These are phyloP conservation scores for Paragorgia papillata DNA, from an alignment of 92 coral and sea anemone species.

Conservation along the genomic window DNA sequence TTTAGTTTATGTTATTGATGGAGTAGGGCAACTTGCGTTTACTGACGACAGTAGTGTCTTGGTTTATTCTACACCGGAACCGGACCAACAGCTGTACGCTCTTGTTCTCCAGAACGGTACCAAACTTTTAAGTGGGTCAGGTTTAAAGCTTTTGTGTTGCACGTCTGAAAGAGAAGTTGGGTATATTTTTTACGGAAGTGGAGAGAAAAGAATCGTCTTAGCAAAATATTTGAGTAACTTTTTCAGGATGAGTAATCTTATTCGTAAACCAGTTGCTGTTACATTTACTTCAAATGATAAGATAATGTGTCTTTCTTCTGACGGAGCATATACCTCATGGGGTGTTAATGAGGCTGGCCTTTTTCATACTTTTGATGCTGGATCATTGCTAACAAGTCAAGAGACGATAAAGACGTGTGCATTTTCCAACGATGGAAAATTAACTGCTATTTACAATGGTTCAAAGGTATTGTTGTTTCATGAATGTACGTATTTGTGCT, in stretches of 20 bases:
- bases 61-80: too few relatives aligned
- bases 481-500: background rate
- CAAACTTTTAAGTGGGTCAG: background rate
- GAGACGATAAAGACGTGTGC: background rate
- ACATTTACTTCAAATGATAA: constrained; percentile 3
- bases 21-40: too few relatives aligned
- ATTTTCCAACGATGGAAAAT: background rate
- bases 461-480: background rate
- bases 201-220: too few relatives aligned
- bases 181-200: too few relatives aligned
- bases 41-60: too few relatives aligned
- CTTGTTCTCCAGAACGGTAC: too few relatives aligned
- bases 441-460: background rate
- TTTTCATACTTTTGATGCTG: too few relatives aligned
- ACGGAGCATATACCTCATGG: too few relatives aligned
- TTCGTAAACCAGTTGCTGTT: background rate
- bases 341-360: too few relatives aligned
- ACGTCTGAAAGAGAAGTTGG: too few relatives aligned
- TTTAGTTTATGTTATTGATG: background rate
- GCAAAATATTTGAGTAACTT: too few relatives aligned
- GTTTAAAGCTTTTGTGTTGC: background rate
- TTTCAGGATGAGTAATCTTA: background rate
- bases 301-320: background rate
- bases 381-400: background rate
- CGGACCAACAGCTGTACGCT: too few relatives aligned